Evolutionary conservation across 1,140 invertebrate species (phyloP).

Genomic region (Drosophila neocordata): DNA sequence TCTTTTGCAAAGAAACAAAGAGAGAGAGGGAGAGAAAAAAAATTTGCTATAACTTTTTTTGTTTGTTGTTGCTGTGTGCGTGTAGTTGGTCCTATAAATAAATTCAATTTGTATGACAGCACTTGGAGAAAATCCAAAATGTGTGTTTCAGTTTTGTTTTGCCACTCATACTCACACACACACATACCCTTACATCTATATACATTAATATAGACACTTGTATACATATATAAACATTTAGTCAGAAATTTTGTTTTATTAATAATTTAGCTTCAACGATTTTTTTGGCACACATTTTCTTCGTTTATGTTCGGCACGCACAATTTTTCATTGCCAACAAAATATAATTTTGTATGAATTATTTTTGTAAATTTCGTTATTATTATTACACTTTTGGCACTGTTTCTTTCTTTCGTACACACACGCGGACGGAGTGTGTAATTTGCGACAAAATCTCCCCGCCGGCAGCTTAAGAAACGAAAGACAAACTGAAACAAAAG

Average conservation of each 20-base stretch:
- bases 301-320: conserved; percentile 34
- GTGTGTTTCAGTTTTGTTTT: conserved; percentile 51
- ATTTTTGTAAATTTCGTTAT: conserved; percentile 27
- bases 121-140: conserved; percentile 73
- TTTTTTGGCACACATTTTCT: conserved; percentile 53
- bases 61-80: conserved; percentile 46
- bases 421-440: conserved; percentile 15
- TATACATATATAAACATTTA: conserved; percentile 16
- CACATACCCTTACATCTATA: neutral
- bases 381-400: conserved; percentile 55
- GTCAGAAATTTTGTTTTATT: conserved; percentile 16
- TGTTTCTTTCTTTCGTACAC: conserved; percentile 32
- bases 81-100: conserved; percentile 75
- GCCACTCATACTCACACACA: conserved; percentile 24
- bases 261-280: conserved; percentile 51
- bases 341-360: conserved; percentile 21
- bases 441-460: neutral
- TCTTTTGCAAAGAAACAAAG: conserved; percentile 28
- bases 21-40: conserved; percentile 22
- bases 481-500: conserved; percentile 18
- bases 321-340: conserved; percentile 51
- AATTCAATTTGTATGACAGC: conserved; percentile 74
- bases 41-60: neutral
- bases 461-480: conserved; percentile 8
- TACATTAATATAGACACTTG: conserved; percentile 8